These are phyloP conservation scores for Papilio machaon DNA, from an alignment of 1,140 invertebrate species.

Conservation along the genomic window DNA sequence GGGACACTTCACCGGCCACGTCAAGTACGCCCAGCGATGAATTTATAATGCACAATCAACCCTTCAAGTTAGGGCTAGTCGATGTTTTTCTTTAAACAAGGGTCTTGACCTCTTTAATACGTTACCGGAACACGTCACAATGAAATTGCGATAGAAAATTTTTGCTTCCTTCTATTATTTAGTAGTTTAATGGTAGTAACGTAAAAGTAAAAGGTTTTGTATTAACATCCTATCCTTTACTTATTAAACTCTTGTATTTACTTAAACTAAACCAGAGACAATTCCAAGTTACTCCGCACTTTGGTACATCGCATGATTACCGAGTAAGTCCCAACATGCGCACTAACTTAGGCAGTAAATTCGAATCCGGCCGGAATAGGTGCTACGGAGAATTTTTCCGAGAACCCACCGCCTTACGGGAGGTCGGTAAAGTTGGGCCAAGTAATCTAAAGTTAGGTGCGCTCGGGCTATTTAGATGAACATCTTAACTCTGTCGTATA, in stretches of 20 bases:
- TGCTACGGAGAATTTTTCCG: constrained; percentile 70
- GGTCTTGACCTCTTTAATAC: constrained; percentile 35
- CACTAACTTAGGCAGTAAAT: constrained; percentile 71
- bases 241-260: not conserved
- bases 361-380: constrained; percentile 68
- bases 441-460: constrained; percentile 81
- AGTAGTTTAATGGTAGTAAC: not conserved
- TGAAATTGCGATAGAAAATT: not conserved
- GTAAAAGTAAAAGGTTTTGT: not conserved
- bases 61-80: constrained; percentile 49
- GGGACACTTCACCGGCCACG: constrained; percentile 49
- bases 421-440: constrained; percentile 72
- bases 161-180: not conserved
- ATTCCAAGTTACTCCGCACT: constrained; percentile 40
- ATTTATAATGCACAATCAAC: constrained; percentile 71
- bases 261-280: constrained; percentile 7
- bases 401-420: constrained; percentile 61
- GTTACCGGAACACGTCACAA: not conserved
- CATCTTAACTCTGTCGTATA: constrained; percentile 79
- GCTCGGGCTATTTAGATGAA: constrained; percentile 79
- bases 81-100: constrained; percentile 53
- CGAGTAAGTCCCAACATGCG: constrained; percentile 60
- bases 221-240: not conserved
- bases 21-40: constrained; percentile 68
- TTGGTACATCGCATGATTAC: constrained; percentile 52